These are phyloP conservation scores for Drosophila atripex DNA, from an alignment of 2,888 invertebrate species.

Conservation along the genomic window DNA sequence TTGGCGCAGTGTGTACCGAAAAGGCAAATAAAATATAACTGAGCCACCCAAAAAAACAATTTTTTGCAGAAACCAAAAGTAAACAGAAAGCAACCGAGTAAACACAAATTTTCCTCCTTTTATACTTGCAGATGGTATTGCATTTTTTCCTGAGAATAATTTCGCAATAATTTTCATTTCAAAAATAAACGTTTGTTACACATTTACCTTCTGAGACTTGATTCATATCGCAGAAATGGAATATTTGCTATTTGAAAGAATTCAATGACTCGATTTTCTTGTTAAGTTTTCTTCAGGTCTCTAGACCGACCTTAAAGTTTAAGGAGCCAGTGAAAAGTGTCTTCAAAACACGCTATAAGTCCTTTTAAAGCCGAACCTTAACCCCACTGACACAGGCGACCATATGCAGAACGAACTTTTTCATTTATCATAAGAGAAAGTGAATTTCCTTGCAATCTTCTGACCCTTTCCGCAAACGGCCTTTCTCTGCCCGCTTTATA, in stretches of 20 bases:
- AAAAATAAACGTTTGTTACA: neutral
- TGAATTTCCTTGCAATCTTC: constrained; percentile 29
- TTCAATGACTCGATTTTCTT: neutral
- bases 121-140: neutral
- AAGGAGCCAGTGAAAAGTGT: constrained; percentile 42
- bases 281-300: neutral
- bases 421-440: constrained; percentile 64
- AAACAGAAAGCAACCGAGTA: constrained; percentile 2
- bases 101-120: constrained; percentile 1
- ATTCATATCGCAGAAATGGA: neutral
- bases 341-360: constrained; percentile 61
- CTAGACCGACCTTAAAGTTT: neutral
- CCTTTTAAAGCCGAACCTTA: constrained; percentile 46
- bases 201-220: no score
- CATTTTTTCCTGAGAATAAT: neutral
- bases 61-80: neutral
- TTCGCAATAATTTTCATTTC: constrained; percentile 1
- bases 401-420: constrained; percentile 20
- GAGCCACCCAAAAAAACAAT: neutral
- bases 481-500: constrained; percentile 15
- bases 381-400: constrained; percentile 42
- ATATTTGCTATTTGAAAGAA: neutral
- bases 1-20: constrained; percentile 78
- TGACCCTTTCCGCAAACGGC: constrained; percentile 8
- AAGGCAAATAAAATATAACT: constrained; percentile 39